Percentiles rank a stretch among this genome's conserved stretches.
Evolutionary conservation across 1,140 invertebrate species (phyloP).

Genomic region (Maconellicoccus hirsutus): DNA sequence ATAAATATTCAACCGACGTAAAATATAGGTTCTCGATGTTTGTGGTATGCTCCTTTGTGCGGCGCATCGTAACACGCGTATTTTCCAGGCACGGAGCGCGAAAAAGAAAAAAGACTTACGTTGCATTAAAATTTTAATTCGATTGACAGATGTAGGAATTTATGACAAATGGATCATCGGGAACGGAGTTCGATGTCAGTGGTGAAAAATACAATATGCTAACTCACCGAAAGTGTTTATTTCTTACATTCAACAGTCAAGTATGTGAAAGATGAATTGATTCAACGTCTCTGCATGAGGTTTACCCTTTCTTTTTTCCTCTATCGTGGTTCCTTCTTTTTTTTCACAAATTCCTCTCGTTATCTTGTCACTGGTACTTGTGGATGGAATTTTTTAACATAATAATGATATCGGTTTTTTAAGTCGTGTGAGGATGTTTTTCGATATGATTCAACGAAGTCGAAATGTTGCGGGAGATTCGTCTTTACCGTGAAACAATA

Average conservation of each 20-base stretch:
- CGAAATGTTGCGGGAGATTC: too few relatives aligned
- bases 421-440: too few relatives aligned
- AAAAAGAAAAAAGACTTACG: too few relatives aligned
- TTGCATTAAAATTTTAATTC: not conserved
- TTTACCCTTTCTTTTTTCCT: not conserved
- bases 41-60: too few relatives aligned
- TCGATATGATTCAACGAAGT: too few relatives aligned
- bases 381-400: slow-evolving; percentile 1
- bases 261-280: not conserved
- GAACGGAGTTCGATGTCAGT: not conserved
- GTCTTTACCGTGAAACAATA: not conserved
- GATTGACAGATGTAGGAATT: slow-evolving; percentile 8
- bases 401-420: not conserved
- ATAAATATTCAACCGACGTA: not conserved
- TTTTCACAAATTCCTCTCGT: not conserved
- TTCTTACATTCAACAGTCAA: slow-evolving; percentile 4
- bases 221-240: slow-evolving; percentile 4
- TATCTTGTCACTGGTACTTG: slow-evolving; percentile 8
- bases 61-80: too few relatives aligned
- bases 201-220: slow-evolving; percentile 4
- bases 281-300: not conserved
- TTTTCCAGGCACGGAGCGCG: too few relatives aligned
- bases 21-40: not conserved
- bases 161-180: not conserved
- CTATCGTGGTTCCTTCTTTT: not conserved